A percentile compares a stretch with the other conserved stretches of the same genome.
phyloP scores from a whole-genome alignment of 2,888 invertebrate species.

The Macroteleia sp. region DNA sequence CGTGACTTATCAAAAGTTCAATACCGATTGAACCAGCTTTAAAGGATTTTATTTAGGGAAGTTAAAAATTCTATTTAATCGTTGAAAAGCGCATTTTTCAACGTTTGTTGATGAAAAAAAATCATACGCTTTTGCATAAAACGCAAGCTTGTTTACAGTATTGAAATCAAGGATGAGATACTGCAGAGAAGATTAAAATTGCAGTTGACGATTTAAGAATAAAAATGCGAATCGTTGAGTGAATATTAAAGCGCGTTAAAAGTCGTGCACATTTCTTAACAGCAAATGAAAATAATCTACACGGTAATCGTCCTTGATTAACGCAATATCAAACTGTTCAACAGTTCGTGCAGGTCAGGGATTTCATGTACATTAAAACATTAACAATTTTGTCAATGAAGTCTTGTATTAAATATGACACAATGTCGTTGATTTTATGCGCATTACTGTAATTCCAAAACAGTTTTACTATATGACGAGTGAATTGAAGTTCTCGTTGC shows the following conservation, averaged over 20 bases:
- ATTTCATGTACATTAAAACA: conserved; percentile 34
- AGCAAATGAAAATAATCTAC: not conserved
- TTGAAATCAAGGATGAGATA: conserved; percentile 23
- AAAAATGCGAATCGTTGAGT: not conserved
- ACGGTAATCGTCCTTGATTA: conserved; percentile 28
- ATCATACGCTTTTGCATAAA: conserved; percentile 6
- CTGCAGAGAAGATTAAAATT: not conserved
- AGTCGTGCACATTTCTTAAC: not conserved
- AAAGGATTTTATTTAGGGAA: not conserved
- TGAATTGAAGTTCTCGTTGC: not conserved
- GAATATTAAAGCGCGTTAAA: not conserved
- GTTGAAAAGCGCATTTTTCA: not conserved
- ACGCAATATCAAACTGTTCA: conserved; percentile 27
- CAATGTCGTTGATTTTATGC: conserved; percentile 33
- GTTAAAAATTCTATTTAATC: not conserved
- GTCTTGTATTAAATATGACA: conserved; percentile 21
- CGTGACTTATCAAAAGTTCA: conserved; percentile 11
- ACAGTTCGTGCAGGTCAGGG: conserved; percentile 41
- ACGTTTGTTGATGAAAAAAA: not conserved
- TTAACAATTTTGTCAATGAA: conserved; percentile 30
- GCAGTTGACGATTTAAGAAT: not conserved
- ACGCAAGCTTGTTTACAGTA: conserved; percentile 28
- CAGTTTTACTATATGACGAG: conserved; percentile 1
- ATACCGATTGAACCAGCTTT: not conserved
- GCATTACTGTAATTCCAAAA: conserved; percentile 16